Evolutionary conservation across 2,113 vertebrate species (phyloP).

Genomic region (Heterotilapia buettikoferi): DNA sequence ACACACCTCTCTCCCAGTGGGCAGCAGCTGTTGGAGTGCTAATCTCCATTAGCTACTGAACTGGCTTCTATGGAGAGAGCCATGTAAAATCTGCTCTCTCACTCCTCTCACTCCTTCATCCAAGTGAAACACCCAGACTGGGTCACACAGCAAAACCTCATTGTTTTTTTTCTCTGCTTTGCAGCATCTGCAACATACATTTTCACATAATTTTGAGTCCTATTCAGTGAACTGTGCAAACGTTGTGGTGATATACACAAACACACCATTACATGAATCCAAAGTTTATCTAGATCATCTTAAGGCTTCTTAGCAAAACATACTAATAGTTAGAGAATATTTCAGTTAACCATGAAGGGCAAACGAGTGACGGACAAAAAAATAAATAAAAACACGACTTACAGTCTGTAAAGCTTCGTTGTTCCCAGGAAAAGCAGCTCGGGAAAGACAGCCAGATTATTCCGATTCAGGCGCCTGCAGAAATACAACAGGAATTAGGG

Average conservation of each 20-base stretch:
- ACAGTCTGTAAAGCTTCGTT: constrained; percentile 94
- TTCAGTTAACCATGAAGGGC: background rate
- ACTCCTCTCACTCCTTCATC: constrained; percentile 13
- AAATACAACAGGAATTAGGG: constrained; percentile 55
- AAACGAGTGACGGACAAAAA: background rate
- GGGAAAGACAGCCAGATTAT: constrained; percentile 94
- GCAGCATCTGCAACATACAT: background rate
- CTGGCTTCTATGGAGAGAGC: constrained; percentile 47
- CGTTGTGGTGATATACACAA: background rate
- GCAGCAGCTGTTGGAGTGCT: constrained; percentile 68
- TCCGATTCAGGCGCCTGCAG: constrained; percentile 95
- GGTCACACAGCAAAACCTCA: background rate
- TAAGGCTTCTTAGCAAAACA: background rate
- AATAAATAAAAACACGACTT: constrained; percentile 71
- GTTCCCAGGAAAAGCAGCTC: constrained; percentile 96
- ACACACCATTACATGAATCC: background rate
- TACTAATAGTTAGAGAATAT: background rate
- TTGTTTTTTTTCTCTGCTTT: background rate
- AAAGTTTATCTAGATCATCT: background rate
- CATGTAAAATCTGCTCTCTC: constrained; percentile 23
- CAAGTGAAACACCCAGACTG: background rate
- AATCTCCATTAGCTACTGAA: constrained; percentile 72
- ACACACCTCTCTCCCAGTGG: constrained; percentile 50
- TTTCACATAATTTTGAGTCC: background rate
- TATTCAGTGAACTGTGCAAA: background rate